Evolutionary conservation across 2,113 vertebrate genomes (phyloP), one percentile per base, ranked within the genome.

Genomic region (Accipiter virgatus): DNA sequence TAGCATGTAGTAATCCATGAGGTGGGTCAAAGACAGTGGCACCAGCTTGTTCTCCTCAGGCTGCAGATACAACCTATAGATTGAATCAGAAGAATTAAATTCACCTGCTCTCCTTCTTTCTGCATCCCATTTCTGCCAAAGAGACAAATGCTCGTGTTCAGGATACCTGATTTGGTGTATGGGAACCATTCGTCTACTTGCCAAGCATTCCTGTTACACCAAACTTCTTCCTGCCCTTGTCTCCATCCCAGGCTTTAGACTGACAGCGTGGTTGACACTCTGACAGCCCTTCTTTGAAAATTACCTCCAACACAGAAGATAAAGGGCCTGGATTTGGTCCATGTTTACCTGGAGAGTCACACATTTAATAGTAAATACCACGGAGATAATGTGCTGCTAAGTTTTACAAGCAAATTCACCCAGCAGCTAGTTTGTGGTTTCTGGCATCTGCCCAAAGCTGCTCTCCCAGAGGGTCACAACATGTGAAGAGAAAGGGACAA

Each of bases 331-430:
- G 83, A 79, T 81, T 91, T 0, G 1, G 23, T 73, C 43, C 56
- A 6, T 31, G 48, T 91, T 94, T 87, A 93, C 83, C 58, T 91
- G 91, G 20, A 65, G 58, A 72, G 43, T 94, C 78, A 42, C 53
- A 53, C 66, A 65, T 92, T 75, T 56, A 48, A 26, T n/a, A 89
- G 70, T 84, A 89, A 94, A 93, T 89, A 83, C 65, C 81, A 67
- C 61, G 70, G 68, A 81, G 73, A 91, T 89, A 91, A 89, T 22
- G 26, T 56, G 61, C 56, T 92, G 56, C 25, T 89, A 52, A 59
- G 38, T 73, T 96, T 94, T 94, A 82, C 91, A 80, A 40, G 67
- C 42, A 86, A 48, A 88, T 85, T 89, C 73, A 80, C 70, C 48
- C 58, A 87, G 81, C 75, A 78, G 65, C 63, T 77, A 16, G 43